These are phyloP conservation scores for Cephalopachus bancanus DNA, from an alignment of 2,797 vertebrate genomes.

Conservation along the genomic window DNA sequence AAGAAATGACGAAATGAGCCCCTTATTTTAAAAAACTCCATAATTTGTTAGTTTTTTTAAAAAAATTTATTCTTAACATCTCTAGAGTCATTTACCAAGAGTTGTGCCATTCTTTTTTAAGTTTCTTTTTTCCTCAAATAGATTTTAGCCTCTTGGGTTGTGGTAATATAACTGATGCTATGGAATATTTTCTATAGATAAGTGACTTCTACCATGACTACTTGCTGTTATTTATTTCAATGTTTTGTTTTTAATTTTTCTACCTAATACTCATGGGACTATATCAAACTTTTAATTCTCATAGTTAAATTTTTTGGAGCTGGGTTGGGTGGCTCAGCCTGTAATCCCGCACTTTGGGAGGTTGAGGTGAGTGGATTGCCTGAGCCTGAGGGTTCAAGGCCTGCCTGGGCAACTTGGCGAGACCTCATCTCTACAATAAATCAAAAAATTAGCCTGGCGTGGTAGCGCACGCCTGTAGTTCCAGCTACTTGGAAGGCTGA, in stretches of 20 bases:
- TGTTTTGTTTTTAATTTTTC: constrained; percentile 23
- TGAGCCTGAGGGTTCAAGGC: too few species aligned
- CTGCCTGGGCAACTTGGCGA: too few species aligned
- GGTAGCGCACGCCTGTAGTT: too few species aligned
- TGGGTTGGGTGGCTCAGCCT: too few species aligned
- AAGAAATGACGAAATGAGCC: not conserved
- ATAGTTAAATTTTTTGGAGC: not conserved
- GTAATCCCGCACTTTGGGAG: too few species aligned
- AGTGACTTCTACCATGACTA: not conserved
- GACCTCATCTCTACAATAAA: too few species aligned
- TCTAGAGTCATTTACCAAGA: not conserved
- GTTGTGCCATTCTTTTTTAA: not conserved
- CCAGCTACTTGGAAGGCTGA: too few species aligned
- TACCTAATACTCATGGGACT: not conserved
- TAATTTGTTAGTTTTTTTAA: not conserved
- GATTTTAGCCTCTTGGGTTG: not conserved
- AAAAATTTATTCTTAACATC: constrained; percentile 4
- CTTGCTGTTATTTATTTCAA: not conserved
- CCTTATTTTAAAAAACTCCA: not conserved
- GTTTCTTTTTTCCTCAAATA: not conserved
- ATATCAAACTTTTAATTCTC: not conserved
- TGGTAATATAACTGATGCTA: not conserved
- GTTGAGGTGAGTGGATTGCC: too few species aligned
- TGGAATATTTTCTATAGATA: not conserved
- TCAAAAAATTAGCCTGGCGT: too few species aligned